Percentiles rank a stretch among this genome's conserved stretches.
These are phyloP conservation scores for Carollia perspicillata DNA, from an alignment of 2,113 vertebrate genomes.

Conservation along the genomic window DNA sequence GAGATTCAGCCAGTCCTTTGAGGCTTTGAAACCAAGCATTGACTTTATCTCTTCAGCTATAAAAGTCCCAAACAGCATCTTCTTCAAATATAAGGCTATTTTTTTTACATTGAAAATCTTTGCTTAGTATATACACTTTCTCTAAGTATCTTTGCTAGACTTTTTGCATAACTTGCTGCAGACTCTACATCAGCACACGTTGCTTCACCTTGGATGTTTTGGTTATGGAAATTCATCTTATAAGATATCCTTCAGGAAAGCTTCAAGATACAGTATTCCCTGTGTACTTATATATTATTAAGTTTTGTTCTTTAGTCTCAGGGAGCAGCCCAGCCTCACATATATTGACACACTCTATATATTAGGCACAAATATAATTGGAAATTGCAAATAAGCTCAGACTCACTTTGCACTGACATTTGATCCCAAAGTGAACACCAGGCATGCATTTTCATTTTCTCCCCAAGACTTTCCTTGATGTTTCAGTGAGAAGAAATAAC, in stretches of 20 bases:
- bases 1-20: neutral
- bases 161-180: neutral
- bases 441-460: neutral
- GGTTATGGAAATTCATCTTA: neutral
- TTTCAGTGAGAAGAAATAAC: neutral
- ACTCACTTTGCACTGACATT: neutral
- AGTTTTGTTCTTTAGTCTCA: neutral
- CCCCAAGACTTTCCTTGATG: neutral
- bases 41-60: neutral
- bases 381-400: neutral
- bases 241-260: neutral
- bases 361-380: neutral
- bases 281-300: neutral
- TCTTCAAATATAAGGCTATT: neutral
- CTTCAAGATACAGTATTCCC: neutral
- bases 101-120: neutral
- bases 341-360: neutral
- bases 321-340: neutral
- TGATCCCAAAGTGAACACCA: neutral
- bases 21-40: neutral
- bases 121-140: neutral
- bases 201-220: neutral
- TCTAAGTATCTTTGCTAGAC: neutral
- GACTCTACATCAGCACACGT: neutral
- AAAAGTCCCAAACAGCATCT: neutral